Evolutionary conservation across 2,888 invertebrate species (phyloP), one percentile per base, ranked within the genome.

Genomic region (Dasypolia templi): DNA sequence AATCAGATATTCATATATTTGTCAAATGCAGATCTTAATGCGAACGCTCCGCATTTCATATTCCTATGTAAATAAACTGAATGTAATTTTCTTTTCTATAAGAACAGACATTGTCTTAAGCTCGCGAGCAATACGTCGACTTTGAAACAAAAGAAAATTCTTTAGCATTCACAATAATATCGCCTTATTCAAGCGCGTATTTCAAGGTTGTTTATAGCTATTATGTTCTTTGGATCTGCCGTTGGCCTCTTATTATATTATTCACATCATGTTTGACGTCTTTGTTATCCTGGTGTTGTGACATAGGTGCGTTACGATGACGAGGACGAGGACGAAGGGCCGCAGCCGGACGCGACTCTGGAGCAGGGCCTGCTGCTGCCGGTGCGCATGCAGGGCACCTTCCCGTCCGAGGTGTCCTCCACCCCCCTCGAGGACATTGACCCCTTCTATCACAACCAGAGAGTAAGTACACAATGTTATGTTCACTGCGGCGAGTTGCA

Each of bases 401-500:
- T 99, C 97, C 99, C 99, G 93, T 97, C 98, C 93, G 99, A 99
- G 97, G 97, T 99, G 96, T 97, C 99, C 96, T 99, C 99, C 96
- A 99, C 98, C 95, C 99, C 99, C 93, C 98, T 99, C 97, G 99
- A 99, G 97, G 99, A 99, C 97, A 98, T 99, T 97, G 99, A 99
- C 96, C 97, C 98, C 95, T 99, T 97, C 97, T 99, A 99, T 97
- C 98, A 98, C 96, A 99, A 99, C 97, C 98, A 98, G 97, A 98
- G 97, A 98, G 99, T 99, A 96, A 97, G 97, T 95, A 90, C 46
- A 32, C 22, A 0, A 53, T 70, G 12, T 56, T 68, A 46, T 63
- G 22, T 72, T 26, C 29, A 39, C n/a, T 32, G 62, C n/a, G 64
- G 63, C 62, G 62, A 66, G 44, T 12, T 55, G 61, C 26, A 75